Evolutionary conservation across 2,888 invertebrate genomes (phyloP), one percentile per base, ranked within the genome.

Genomic region (Entomobrya proxima): DNA sequence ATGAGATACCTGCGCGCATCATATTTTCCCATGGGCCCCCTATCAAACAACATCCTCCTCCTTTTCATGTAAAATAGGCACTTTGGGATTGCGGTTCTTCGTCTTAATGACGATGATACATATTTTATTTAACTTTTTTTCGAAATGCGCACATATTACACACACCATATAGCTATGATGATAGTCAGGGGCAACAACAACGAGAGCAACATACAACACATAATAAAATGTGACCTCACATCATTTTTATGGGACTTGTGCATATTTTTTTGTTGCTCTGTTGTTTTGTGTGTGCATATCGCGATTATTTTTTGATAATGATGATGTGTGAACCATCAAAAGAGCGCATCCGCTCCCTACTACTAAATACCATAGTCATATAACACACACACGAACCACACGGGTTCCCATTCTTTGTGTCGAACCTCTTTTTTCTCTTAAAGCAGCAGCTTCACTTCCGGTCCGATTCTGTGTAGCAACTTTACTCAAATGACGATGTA

Each of bases 281-380:
- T 3, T 72, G 40, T 47, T 72, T 72, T 44, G 47, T 72, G 44
- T 27, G 47, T 47, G 6, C 15, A 32, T 50, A 72, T 75, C 64
- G 80, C 72, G 74, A 74, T 81, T 74, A 72, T 81, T 81, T 81
- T 81, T 81, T 81, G 81, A 81, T 81, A 81, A 81, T 74, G 74
- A 81, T 81, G 81, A 81, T 81, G 81, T 81, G 81, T 74, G 81
- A 81, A 81, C 81, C 81, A 81, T 81, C 81, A 52, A 74, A 81
- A 81, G 72, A 47, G 74, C 37, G 61, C 61, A 74, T 81, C 81
- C 81, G 74, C 47, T 77, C 61, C 32, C 32, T 32, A 24, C 61
- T 35, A 50, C 24, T 30, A 61, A 44, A 47, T 30, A 74, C 30
- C 30, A 0, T 77, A 72, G 27, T 72, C 72, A 72, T 72, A 72